Percentiles rank a stretch among this genome's conserved stretches.
Evolutionary conservation across 2,797 vertebrate species (phyloP).

Genomic region (Girardinus metallicus): DNA sequence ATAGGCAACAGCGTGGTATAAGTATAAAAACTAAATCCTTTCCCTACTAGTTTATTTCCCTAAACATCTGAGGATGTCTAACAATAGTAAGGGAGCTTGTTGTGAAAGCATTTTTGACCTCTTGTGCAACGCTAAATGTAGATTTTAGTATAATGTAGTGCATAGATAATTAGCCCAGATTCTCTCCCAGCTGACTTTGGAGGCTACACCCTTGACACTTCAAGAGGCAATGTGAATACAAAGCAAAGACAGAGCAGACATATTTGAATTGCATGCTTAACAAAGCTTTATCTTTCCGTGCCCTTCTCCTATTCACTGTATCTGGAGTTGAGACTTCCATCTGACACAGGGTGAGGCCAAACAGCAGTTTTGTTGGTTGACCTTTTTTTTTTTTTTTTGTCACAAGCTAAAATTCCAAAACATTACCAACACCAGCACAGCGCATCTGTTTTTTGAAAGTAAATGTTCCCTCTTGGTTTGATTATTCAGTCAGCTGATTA

Average conservation of each 20-base stretch:
- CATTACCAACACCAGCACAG: background rate
- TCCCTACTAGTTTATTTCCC: background rate
- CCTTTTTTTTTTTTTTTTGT: background rate
- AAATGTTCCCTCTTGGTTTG: constrained; percentile 11
- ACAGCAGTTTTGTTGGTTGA: background rate
- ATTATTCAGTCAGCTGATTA: constrained; percentile 12
- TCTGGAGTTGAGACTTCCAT: background rate
- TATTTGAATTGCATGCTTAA: constrained; percentile 2
- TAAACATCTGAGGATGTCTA: background rate
- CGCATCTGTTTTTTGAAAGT: constrained; percentile 2
- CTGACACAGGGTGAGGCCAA: background rate
- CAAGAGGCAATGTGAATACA: constrained; percentile 1
- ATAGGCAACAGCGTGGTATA: background rate
- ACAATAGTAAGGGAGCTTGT: background rate
- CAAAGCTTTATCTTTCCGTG: background rate
- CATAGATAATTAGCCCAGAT: constrained; percentile 4
- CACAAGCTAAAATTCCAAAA: background rate
- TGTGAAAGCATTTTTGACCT: background rate
- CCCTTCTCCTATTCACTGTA: background rate
- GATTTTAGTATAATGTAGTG: background rate
- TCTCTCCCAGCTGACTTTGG: background rate
- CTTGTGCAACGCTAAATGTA: background rate
- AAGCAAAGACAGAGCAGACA: background rate
- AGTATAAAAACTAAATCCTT: background rate
- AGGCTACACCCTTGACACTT: background rate